Evolutionary conservation across 2,797 vertebrate species (phyloP).

Genomic region (Pantherophis vulpinus): DNA sequence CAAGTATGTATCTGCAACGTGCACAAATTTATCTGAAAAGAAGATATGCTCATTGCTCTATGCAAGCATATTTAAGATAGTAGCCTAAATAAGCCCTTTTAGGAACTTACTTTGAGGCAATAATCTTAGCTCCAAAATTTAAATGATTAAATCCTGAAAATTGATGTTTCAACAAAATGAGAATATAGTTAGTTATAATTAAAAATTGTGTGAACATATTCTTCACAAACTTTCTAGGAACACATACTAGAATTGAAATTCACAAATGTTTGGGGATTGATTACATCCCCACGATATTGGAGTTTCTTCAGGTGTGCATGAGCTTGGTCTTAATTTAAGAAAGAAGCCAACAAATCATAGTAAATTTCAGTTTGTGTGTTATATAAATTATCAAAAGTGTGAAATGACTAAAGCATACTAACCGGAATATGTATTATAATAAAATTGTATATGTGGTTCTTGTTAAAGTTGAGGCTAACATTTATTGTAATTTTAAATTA

Average conservation of each 20-base stretch:
- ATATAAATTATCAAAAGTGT: not conserved
- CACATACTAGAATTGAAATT: not conserved
- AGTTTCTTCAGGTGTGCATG: not conserved
- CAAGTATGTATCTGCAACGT: not conserved
- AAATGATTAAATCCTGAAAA: not conserved
- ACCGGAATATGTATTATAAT: constrained; percentile 10
- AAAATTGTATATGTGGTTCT: not conserved
- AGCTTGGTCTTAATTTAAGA: not conserved
- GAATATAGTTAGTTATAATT: not conserved
- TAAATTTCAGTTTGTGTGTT: constrained; percentile 4
- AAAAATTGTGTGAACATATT: not conserved
- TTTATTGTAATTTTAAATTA: constrained; percentile 4
- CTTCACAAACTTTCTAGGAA: not conserved
- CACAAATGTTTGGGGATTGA: not conserved
- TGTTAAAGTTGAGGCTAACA: not conserved
- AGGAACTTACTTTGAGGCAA: not conserved
- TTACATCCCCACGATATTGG: not conserved
- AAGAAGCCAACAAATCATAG: not conserved
- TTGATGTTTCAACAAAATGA: not conserved
- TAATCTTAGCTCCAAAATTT: not conserved
- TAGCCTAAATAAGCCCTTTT: not conserved
- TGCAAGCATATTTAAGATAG: not conserved
- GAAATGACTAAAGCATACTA: not conserved
- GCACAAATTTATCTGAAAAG: not conserved
- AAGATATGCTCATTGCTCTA: not conserved